phyloP scores from a whole-genome alignment of 1,140 invertebrate species.

The Lordiphosa clarofinis region DNA sequence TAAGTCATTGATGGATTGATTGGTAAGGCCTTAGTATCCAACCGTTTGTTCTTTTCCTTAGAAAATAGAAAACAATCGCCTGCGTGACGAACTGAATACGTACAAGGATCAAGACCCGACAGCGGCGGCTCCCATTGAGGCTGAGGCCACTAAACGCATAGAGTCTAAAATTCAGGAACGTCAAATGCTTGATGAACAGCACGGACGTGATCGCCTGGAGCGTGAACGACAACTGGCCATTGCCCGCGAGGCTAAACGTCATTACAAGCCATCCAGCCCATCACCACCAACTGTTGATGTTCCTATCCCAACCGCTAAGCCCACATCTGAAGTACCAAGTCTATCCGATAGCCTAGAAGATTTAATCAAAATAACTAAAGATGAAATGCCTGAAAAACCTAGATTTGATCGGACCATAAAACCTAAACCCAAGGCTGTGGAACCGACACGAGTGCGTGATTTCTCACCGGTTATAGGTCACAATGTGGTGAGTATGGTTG shows the following conservation, averaged over 20 bases:
- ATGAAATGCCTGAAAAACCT: conserved; percentile 63
- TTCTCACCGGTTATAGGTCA: conserved; percentile 84
- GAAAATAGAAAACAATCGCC: conserved; percentile 81
- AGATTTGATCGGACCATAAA: conserved; percentile 84
- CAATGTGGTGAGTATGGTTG: conserved; percentile 61
- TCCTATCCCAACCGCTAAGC: background rate
- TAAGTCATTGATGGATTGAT: conserved; percentile 57
- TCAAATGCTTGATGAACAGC: conserved; percentile 77
- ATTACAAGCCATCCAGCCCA: conserved; percentile 43
- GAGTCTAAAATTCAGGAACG: conserved; percentile 78
- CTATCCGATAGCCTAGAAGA: conserved; percentile 11
- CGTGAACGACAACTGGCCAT: conserved; percentile 75
- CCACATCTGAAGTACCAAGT: background rate
- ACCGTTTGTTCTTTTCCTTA: conserved; percentile 31
- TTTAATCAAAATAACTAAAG: background rate
- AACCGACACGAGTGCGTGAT: conserved; percentile 75
- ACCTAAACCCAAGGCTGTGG: conserved; percentile 66
- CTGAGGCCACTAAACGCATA: conserved; percentile 68
- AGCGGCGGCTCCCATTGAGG: conserved; percentile 28
- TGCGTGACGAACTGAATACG: conserved; percentile 81
- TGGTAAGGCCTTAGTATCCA: background rate
- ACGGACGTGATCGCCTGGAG: conserved; percentile 80
- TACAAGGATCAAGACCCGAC: conserved; percentile 75
- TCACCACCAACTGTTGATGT: background rate
- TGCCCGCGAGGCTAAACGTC: conserved; percentile 71